Base-by-base conservation (phyloP, 2,888 invertebrate genomes). In the Ichneumoninae sp. region DNA sequence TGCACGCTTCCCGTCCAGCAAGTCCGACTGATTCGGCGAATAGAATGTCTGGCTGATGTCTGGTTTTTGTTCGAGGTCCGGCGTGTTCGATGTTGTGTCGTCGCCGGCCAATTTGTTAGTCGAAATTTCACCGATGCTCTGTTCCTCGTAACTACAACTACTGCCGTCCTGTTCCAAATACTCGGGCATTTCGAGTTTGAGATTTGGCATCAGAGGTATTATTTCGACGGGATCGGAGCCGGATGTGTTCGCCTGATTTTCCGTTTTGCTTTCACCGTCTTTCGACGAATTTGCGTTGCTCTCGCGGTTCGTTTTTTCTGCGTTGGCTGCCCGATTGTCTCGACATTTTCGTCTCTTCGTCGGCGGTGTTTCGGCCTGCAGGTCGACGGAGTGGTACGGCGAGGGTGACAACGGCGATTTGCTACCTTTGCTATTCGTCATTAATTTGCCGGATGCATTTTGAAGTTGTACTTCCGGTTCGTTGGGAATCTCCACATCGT, bases 151-250 rank as follows among this genome's bases (percentile, higher is more conserved):
- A 90, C 94, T 94, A 91, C 94, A 94, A 90, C 93, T 94, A 87
- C 94, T 94, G 65, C 93, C 93, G 83, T 94, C 94, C 85, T 93
- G 93, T 87, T 95, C 95, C 86, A 95, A 93, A 87, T 95, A 95
- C 87, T 95, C 95, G 26, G 95, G 95, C 93, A 95, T 95, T 89
- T 95, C 95, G 91, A 95, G 91, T 91, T 95, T 95, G 22, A 95
- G 93, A 81, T 94, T 94, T 85, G 95, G 94, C 92, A 95, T 93
- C 4, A 94, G 89, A n/a, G 94, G 94, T 83, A 94, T 94, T 86
- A 94, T 94, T 89, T 94, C 94, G 22, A 94, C 93, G 1, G 94
- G 93, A 83, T 94, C 93, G 0, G 91, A 87, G 1, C 89, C 88
- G n/a, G 88, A 60, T 2, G 88, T 73, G 54, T 88, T 85, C n/a